Base-by-base conservation (phyloP, 2,888 invertebrate species). In the Syrphus vitripennis region DNA sequence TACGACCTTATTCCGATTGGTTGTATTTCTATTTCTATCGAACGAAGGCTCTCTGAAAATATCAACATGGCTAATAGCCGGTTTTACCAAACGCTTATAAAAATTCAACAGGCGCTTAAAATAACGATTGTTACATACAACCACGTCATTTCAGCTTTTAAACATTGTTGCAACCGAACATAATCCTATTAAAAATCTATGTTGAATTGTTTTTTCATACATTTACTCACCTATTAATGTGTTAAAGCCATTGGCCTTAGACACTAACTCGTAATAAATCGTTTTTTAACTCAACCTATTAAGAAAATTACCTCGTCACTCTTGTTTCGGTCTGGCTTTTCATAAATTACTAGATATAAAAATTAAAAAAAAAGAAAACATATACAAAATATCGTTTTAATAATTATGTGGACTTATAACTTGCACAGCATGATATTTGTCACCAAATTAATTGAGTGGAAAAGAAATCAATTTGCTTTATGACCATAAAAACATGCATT, bases 381-480 rank as follows among this genome's bases (percentile, higher is more conserved):
- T 19, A 19, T 4, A 45, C 48, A 29, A 65, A 45, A 19, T 65
- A 50, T 67, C 24, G n/a, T 34, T 48, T 50, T 0, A 48, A 21
- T 50, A 50, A 50, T 67, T 34, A 67, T 65, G 65, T 45, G 45
- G 45, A 45, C 45, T 45, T 61, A 1, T 24, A 69, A 37, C 5
- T 21, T 5, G 42, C 55, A n/a, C 55, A 57, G 26, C 40, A 65
- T 26, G 70, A 78, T 50, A 59, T 42, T 24, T 45, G 55, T 70
- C 83, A 74, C 37, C 55, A 48, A 74, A 55, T 69, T 69, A 83
- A 78, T 78, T 74, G 83, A 48, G 55, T 79, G 74, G 61, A 79
- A 69, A 55, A 67, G 53, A 55, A 40, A 37, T 59, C 69, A 57
- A 69, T 72, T 61, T 61, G 53, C 57, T 69, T 45, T 63, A 42